Evolutionary conservation across 1,140 invertebrate genomes (phyloP).

Genomic region (Danaus plexippus): DNA sequence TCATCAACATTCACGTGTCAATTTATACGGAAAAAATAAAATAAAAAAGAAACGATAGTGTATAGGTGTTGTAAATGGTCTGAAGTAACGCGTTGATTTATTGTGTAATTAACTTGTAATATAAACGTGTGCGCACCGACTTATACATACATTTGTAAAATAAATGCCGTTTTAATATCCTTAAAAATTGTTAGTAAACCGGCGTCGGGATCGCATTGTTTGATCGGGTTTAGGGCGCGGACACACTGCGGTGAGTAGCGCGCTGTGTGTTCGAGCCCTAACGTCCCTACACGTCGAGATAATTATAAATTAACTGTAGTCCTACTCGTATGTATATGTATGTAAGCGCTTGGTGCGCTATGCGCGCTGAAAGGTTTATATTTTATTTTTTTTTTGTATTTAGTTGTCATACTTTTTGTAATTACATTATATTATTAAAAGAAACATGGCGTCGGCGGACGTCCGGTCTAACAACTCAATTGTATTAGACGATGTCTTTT

Average conservation of each 20-base stretch:
- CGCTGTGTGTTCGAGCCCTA: conserved; percentile 7
- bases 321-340: conserved; percentile 65
- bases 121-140: too few relatives aligned
- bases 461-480: conserved; percentile 16
- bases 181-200: too few relatives aligned
- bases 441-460: conserved; percentile 39
- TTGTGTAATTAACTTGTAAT: too few relatives aligned
- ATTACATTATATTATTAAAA: conserved; percentile 62
- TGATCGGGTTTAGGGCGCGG: conserved; percentile 15
- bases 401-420: conserved; percentile 69
- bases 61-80: conserved; percentile 26
- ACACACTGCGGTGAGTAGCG: conserved; percentile 9
- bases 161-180: too few relatives aligned
- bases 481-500: conserved; percentile 54
- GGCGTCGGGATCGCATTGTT: conserved; percentile 25
- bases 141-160: too few relatives aligned
- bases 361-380: conserved; percentile 41
- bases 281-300: conserved; percentile 3
- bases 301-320: conserved; percentile 54
- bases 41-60: conserved; percentile 19
- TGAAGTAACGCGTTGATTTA: not conserved
- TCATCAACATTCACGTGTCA: conserved; percentile 15
- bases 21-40: conserved; percentile 23
- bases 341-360: conserved; percentile 63
- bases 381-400: conserved; percentile 46